Base-by-base conservation (phyloP, 30 jellyfish, hydroid and myxozoan genomes). In the Morbakka virulenta region DNA sequence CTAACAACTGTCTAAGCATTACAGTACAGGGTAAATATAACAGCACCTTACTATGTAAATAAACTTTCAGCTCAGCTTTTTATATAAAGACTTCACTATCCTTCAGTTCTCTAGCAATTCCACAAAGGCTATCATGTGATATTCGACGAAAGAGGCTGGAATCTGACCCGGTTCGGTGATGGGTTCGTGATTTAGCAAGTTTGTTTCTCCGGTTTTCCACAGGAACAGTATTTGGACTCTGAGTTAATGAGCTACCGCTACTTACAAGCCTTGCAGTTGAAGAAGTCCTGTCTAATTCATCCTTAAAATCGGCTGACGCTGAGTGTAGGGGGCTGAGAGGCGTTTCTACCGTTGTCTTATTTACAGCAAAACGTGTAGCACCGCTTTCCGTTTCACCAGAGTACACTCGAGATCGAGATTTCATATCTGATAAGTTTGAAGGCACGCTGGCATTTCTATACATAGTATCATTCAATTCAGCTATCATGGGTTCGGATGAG, bases 91-190 rank as follows among this genome's bases (percentile, higher is more conserved):
- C 83, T 35, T 83, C 87, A 50, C 64, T 50, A 41, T 83, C 95
- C 71, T 83, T 83, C 47, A 72, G 71, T 69, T 67, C 65, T 11
- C 95, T 87, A 20, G 67, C 95, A 1, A 72, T 85, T 41, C 61
- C 51, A 28, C 87, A 72, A 28, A 83, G 33, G 73, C 87, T 72
- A 0, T 74, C 95, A 0, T 57, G 76, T 1, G 83, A 66, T 20
- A 66, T 41, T 25, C 26, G 34, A 52, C 27, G 35, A 2, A 81
- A 21, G 67, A 83, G 63, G 27, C 64, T 52, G 33, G 87, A 24
- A n/a, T 73, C 62, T 3, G 87, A 74, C 3, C 41, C 78, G 32
- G 83, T 62, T 31, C 74, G 72, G 64, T 17, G 57, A 41, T 41
- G 57, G 17, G 17, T 6, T 6, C 57, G 57, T 6, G 57, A 41